These are phyloP conservation scores for Bombycilla garrulus DNA, from an alignment of 2,113 vertebrate genomes.

Conservation along the genomic window DNA sequence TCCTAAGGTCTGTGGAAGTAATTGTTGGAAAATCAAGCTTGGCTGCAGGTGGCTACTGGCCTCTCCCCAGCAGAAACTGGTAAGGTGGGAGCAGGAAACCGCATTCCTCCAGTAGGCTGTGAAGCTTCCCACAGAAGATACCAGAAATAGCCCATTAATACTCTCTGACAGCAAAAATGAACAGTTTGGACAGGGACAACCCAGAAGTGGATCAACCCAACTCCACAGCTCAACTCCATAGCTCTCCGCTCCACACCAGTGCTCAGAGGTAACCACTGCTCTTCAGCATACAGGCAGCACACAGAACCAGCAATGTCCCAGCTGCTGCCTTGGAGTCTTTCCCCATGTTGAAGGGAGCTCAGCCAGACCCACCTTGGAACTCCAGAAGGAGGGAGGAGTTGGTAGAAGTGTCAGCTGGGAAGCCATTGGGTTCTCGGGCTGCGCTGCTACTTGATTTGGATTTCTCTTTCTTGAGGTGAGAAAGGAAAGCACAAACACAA, in stretches of 20 bases:
- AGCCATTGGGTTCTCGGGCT: constrained; percentile 81
- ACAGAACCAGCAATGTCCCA: not conserved
- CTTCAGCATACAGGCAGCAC: accelerated
- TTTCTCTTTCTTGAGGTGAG: constrained; percentile 84
- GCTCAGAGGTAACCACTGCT: accelerated
- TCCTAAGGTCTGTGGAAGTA: not conserved
- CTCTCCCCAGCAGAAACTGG: not conserved
- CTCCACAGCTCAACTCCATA: not conserved
- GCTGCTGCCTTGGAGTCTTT: not conserved
- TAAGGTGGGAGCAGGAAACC: not conserved
- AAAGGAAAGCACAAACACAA: not conserved
- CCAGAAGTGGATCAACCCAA: not conserved
- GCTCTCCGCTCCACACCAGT: not conserved
- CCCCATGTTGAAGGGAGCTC: not conserved
- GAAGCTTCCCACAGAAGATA: not conserved
- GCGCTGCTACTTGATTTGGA: constrained; percentile 80
- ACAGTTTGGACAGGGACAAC: not conserved
- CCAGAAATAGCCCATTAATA: not conserved
- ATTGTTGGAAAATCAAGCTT: not conserved
- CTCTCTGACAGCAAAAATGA: not conserved
- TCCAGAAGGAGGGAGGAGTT: constrained; percentile 90
- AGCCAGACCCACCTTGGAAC: constrained; percentile 84
- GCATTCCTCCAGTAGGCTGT: not conserved
- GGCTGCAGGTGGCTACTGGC: not conserved
- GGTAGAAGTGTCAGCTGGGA: constrained; percentile 82